These are phyloP conservation scores for Hipparchia semele DNA, from an alignment of 2,888 invertebrate species.

Conservation along the genomic window DNA sequence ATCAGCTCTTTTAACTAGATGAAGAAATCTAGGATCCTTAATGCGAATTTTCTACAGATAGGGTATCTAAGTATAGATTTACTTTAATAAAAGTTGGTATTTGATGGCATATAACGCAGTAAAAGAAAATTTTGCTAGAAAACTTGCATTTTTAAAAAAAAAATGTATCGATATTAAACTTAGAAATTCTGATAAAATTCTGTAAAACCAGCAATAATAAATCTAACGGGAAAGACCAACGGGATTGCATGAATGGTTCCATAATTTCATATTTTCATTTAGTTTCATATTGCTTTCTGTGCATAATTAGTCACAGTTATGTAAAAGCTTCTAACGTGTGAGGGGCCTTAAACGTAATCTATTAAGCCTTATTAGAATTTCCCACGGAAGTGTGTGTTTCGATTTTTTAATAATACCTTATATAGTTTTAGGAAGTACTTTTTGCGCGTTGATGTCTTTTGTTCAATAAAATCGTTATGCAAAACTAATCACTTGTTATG, in stretches of 20 bases:
- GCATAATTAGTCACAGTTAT: no score
- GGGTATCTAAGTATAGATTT: no score
- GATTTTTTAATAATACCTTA: conserved; percentile 30
- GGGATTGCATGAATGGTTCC: no score
- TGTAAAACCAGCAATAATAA: no score
- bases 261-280: neutral
- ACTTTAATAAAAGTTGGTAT: no score
- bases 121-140: no score
- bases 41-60: neutral
- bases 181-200: no score
- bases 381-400: conserved; percentile 34
- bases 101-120: no score
- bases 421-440: conserved; percentile 31
- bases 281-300: neutral
- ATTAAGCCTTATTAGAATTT: conserved; percentile 31
- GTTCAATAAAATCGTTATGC: conserved; percentile 12
- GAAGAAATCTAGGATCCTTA: neutral
- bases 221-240: no score
- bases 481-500: neutral
- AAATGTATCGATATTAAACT: no score
- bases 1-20: neutral
- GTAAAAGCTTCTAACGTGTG: neutral
- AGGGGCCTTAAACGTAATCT: neutral
- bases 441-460: conserved; percentile 29
- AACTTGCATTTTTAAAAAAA: no score